Percentiles rank a stretch among this genome's conserved stretches.
Conservation (phyloP, 2,888 invertebrate genomes). For the Cenopis cana region DNA sequence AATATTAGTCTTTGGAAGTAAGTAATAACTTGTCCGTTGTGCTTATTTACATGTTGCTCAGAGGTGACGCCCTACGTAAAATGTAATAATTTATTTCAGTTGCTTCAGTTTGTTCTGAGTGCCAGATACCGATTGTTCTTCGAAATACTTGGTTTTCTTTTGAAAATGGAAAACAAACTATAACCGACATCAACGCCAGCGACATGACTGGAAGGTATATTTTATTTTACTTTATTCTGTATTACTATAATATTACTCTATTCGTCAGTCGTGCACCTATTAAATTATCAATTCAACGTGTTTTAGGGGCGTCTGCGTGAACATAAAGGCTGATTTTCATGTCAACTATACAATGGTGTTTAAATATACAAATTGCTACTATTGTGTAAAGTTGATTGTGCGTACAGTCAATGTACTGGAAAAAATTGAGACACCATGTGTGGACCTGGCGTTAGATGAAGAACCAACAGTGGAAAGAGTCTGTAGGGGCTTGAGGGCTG, state of each 20-base stretch:
- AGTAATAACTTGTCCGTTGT: conserved; percentile 46
- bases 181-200: conserved; percentile 92
- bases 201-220: conserved; percentile 88
- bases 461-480: conserved; percentile 91
- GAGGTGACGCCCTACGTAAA: conserved; percentile 69
- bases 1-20: conserved; percentile 56
- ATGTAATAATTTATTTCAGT: conserved; percentile 64
- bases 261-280: conserved; percentile 20
- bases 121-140: conserved; percentile 91
- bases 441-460: conserved; percentile 87
- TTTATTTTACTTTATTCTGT: conserved; percentile 41
- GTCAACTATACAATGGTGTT: conserved; percentile 95
- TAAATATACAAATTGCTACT: conserved; percentile 89
- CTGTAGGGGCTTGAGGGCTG: conserved; percentile 89
- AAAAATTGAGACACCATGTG: conserved; percentile 94
- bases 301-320: conserved; percentile 88
- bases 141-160: conserved; percentile 96
- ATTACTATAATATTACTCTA: too few species aligned
- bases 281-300: conserved; percentile 29
- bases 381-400: conserved; percentile 93
- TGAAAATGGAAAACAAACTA: conserved; percentile 93
- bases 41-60: conserved; percentile 31
- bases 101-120: conserved; percentile 74
- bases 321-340: conserved; percentile 89
- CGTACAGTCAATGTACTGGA: conserved; percentile 95